Evolutionary conservation across 2,888 invertebrate genomes (phyloP), one percentile per base, ranked within the genome.

Genomic region (Psylliodes chrysocephalus): DNA sequence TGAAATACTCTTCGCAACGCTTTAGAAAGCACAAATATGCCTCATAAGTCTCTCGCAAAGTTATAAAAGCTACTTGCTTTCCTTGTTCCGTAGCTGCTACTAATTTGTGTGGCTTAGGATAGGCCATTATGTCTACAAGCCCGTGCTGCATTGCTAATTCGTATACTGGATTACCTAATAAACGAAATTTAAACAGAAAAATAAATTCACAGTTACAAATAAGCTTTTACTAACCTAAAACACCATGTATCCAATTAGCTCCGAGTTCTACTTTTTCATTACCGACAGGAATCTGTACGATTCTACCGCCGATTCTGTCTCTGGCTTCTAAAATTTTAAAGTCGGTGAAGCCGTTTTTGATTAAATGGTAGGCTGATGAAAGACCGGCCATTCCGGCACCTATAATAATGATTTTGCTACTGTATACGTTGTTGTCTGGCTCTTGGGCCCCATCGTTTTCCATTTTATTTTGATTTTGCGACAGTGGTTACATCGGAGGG

Each of bases 181-280:
- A 57, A 65, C 22, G 40, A 44, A 33, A 44, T 47, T n/a, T n/a
- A n/a, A n/a, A n/a, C n/a, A n/a, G n/a, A n/a, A n/a, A n/a, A n/a
- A n/a, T n/a, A n/a, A n/a, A n/a, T n/a, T n/a, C n/a, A n/a, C n/a
- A n/a, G n/a, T n/a, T n/a, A 12, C 12, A 47, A 17, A 40, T 12
- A 10, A 42, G 95, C 95, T 22, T 93, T 14, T 40, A n/a, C n/a
- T n/a, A n/a, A 63, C 66, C 71, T 40, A 94, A 83, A 51, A 95
- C 93, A 35, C 96, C 96, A 78, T 96, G 95, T 73, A 96, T 94
- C 94, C 95, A 95, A 81, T 95, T 95, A 25, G 95, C 95, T 60
- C 96, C 96, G 68, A 95, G 83, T 83, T 96, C 95, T 47, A 95
- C 87, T 79, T 82, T 84, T 75, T 86, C 85, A 62, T 83, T 83